Base-by-base conservation (phyloP, 2,888 invertebrate species). In the Penaeus monodon region DNA sequence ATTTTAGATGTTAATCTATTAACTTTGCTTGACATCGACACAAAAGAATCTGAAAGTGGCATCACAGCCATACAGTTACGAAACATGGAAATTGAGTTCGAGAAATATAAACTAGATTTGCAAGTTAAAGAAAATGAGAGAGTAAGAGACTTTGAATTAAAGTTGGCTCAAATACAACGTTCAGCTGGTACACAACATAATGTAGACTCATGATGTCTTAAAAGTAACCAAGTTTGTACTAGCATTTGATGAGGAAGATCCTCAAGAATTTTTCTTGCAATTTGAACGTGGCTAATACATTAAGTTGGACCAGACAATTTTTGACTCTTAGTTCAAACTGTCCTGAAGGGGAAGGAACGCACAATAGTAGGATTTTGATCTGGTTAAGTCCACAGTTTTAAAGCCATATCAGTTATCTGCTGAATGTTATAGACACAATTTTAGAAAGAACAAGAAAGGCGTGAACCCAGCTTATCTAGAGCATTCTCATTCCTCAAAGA, bases 201-300 rank as follows among this genome's bases (percentile, higher is more conserved):
- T 44, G 1, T 44, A 44, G 10, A 44, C 44, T 10, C 44, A 10
- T 44, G 0, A 44, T 44, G 6, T 44, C 10, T 38, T 38, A 3
- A 44, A 8, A 10, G 44, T 44, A 44, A 44, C 44, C 44, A 44
- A 44, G 44, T 4, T 6, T 29, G 79, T 79, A 29, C 79, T 57
- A 1, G 64, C 57, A 27, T 79, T 79, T 63, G 79, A 79, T 49
- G 77, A 77, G 64, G 79, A 79, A 20, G 79, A 79, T 63, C 79
- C 79, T 27, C 63, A 79, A 38, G 33, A 38, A 2, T 38, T 38
- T 57, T 79, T 79, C 27, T 29, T 63, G n/a, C 79, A 63, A 79
- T 63, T 79, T 64, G 79, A 79, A 57, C 57, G 29, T 79, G 63
- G 79, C 10, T 79, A 24, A 79, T 14, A n/a, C 79, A 6, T 79